Evolutionary conservation across 2,113 vertebrate species (phyloP), one percentile per base, ranked within the genome.

Genomic region (Lophochroa leadbeateri): DNA sequence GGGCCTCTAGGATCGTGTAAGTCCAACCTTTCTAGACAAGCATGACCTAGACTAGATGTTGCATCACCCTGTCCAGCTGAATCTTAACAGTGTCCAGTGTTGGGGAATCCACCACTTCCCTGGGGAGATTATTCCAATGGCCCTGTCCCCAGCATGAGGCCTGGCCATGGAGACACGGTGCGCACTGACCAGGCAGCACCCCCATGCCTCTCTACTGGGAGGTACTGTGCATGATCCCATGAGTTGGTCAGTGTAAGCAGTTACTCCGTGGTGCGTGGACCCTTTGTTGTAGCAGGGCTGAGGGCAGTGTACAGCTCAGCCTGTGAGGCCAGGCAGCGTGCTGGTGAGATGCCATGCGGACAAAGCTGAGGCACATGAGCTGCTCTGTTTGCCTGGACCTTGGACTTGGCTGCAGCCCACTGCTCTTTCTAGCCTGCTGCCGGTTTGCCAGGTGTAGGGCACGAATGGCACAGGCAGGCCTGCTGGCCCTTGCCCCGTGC

Each of bases 201-300:
- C 37, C 37, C 37, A 37, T 37, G 39, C 39, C 11, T 39, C 39
- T 17, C 37, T 37, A 23, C 33, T 1, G 3, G 29, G 17, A 7
- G 33, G 11, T 17, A 50, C 61, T 35, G 17, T 1, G 1, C 16
- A 5, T 3, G 4, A 21, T 8, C 16, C 10, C 49, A 3, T 0
- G 3, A 7, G 18, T 11, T 44, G 12, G 5, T 27, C 12, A 2
- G 11, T 13, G 24, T 10, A 14, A 24, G 10, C 35, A 10, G 55
- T 7, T 18, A 6, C 11, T 24, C 33, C 8, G 46, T 4, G 71
- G 23, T 4, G 4, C 5, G 1, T 3, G 6, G 52, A 28, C 29
- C 18, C 24, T 25, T 19, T 4, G 9, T 23, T 12, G 33, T 37
- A 17, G 63, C 43, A 0, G 14, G 27, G 28, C 69, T 2, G 2